Percentiles rank a stretch among this genome's conserved stretches.
Conservation (phyloP, 2,113 vertebrate genomes). For the Grallaria varia region DNA sequence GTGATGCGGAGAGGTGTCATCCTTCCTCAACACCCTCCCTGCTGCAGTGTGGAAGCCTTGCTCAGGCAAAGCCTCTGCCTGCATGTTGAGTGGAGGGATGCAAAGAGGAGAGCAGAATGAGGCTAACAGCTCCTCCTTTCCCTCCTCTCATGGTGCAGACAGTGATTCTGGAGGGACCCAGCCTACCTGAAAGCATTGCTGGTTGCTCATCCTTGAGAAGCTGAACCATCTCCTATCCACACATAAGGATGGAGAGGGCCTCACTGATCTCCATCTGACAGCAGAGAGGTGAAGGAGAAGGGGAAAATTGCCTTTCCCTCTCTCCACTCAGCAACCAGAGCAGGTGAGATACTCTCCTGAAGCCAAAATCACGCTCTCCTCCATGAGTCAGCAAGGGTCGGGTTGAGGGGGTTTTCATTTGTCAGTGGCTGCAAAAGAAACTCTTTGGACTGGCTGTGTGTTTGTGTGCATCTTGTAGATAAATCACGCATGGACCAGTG, state of each 20-base stretch:
- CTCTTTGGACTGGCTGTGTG: background rate
- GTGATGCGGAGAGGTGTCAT: background rate
- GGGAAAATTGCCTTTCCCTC: background rate
- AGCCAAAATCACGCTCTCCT: background rate
- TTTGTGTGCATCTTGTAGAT: slow-evolving; percentile 26
- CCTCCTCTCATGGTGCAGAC: background rate
- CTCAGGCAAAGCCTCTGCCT: background rate
- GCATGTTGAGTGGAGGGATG: accelerated
- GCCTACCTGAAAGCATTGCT: background rate
- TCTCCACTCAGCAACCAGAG: background rate
- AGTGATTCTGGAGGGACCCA: background rate
- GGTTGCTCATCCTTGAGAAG: background rate
- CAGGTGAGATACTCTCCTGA: background rate
- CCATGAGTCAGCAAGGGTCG: background rate
- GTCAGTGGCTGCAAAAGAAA: accelerated
- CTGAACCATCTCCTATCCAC: background rate
- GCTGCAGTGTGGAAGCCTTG: accelerated
- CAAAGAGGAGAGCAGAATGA: background rate
- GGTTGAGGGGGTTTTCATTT: background rate
- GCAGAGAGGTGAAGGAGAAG: background rate
- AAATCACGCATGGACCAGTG: background rate
- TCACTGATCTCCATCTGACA: background rate
- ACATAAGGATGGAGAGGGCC: background rate
- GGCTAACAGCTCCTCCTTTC: background rate
- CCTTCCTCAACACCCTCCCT: background rate